Base-by-base conservation (phyloP, 2,888 invertebrate genomes). In the Chrysolina haemoptera region DNA sequence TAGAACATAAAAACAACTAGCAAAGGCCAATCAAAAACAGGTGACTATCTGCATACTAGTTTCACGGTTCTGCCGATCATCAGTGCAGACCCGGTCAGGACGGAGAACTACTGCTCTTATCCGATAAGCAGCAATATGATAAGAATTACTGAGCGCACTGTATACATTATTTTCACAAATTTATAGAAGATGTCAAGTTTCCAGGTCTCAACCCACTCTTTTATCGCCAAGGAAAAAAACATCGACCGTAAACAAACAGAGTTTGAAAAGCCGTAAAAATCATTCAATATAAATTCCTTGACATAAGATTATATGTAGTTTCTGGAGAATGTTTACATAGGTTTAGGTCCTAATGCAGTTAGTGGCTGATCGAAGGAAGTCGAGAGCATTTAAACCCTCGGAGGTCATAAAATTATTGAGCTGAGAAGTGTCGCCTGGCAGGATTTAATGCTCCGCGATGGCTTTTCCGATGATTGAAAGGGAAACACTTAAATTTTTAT, bases 351-450 rank as follows among this genome's bases (percentile, higher is more conserved):
- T 67, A 76, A 75, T 75, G 75, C 62, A 75, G 76, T 76, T 74
- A 71, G 78, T 70, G 41, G 46, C 48, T 76, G 79, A 83, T 82
- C 82, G 78, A 78, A 84, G 83, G 83, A 83, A 83, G 83, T 82
- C 78, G 78, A 82, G 81, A 81, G 77, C 82, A 78, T 82, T 82
- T 78, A 78, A 83, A 82, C 80, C 77, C 76, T 77, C 68, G 77
- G 76, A 75, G 77, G 77, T 75, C 81, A 81, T 84, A 84, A 84
- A 84, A 80, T 71, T 73, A 77, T 76, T 76, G 74, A 78, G 77
- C 81, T 82, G 81, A 82, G 82, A 82, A 82, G 79, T 83, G 83
- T 83, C 82, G 81, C 81, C 81, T 80, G 78, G 78, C 80, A 78
- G 77, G 75, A 76, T 75, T 80, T 81, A 79, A 79, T 79, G 75